phyloP scores from a whole-genome alignment of 2,113 vertebrate genomes.

The Semnopithecus entellus region DNA sequence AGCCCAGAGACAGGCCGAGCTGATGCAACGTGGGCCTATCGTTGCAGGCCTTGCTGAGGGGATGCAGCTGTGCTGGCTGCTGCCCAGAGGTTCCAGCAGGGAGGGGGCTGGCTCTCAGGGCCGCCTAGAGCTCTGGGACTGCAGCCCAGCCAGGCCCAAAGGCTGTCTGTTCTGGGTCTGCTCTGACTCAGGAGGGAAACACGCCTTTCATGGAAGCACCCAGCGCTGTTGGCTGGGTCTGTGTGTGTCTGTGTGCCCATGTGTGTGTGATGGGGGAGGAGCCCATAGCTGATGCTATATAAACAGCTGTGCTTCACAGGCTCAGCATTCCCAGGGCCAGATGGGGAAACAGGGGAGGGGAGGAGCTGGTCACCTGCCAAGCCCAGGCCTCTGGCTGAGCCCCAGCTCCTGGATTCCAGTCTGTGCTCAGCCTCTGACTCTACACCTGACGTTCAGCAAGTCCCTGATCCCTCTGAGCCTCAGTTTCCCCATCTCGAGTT shows the following conservation, averaged over 20 bases:
- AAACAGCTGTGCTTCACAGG: neutral
- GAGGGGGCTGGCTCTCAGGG: neutral
- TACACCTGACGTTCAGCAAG: neutral
- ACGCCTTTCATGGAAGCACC: conserved; percentile 61
- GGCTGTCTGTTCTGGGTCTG: conserved; percentile 12
- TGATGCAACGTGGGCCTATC: conserved; percentile 75
- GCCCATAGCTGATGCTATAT: neutral
- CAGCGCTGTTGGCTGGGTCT: neutral
- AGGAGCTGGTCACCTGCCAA: neutral
- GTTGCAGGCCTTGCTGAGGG: neutral
- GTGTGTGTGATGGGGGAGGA: neutral
- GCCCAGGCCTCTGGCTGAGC: neutral
- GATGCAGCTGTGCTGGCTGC: conserved; percentile 66
- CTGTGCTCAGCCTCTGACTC: neutral
- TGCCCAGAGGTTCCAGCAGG: conserved; percentile 53
- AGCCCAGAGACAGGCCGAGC: conserved; percentile 45
- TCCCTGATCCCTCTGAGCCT: neutral
- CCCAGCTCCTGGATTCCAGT: neutral
- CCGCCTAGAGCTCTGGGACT: neutral
- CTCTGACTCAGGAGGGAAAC: conserved; percentile 68
- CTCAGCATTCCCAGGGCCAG: neutral
- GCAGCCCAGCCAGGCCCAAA: conserved; percentile 5
- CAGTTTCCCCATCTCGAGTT: neutral
- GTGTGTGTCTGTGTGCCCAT: neutral
- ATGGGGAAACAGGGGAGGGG: neutral